Evolutionary conservation across 2,797 vertebrate species (phyloP).

Genomic region (Xiphophorus birchmanni): DNA sequence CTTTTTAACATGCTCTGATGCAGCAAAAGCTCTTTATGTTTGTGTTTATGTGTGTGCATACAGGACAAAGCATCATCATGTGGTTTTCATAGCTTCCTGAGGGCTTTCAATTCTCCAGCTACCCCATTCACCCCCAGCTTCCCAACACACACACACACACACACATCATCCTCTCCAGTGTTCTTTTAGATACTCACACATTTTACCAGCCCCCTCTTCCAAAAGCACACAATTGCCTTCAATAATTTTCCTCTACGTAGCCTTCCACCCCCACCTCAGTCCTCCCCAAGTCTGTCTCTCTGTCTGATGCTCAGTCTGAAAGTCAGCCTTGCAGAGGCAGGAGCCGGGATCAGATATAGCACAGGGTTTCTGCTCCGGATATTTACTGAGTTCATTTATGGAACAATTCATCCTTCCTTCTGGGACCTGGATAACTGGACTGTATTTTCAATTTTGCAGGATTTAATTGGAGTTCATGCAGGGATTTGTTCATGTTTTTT

Average conservation of each 20-base stretch:
- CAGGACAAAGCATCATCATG: constrained; percentile 62
- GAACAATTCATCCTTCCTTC: constrained; percentile 27
- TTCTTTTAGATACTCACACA: constrained; percentile 51
- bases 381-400: constrained; percentile 32
- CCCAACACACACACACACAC: constrained; percentile 1
- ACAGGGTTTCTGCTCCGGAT: constrained; percentile 41
- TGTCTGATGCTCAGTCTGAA: constrained; percentile 66
- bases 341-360: constrained; percentile 54
- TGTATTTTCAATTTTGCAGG: constrained; percentile 40
- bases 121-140: constrained; percentile 4
- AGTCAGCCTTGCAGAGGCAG: constrained; percentile 66
- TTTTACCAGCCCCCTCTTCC: constrained; percentile 71
- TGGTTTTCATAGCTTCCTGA: constrained; percentile 77
- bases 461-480: constrained; percentile 32
- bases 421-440: constrained; percentile 45
- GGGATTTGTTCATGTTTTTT: constrained; percentile 1
- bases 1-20: constrained; percentile 71
- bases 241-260: constrained; percentile 73
- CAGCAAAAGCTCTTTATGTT: constrained; percentile 23
- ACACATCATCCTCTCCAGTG: constrained; percentile 50
- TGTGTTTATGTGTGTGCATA: constrained; percentile 23
- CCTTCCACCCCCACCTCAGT: constrained; percentile 37
- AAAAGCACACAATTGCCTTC: constrained; percentile 74
- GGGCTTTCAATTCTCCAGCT: constrained; percentile 48
- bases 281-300: constrained; percentile 56